Percentiles rank a stretch among this genome's conserved stretches.
Conservation (phyloP, 92 coral and sea anemone species). For the Pocillopora meandrina region DNA sequence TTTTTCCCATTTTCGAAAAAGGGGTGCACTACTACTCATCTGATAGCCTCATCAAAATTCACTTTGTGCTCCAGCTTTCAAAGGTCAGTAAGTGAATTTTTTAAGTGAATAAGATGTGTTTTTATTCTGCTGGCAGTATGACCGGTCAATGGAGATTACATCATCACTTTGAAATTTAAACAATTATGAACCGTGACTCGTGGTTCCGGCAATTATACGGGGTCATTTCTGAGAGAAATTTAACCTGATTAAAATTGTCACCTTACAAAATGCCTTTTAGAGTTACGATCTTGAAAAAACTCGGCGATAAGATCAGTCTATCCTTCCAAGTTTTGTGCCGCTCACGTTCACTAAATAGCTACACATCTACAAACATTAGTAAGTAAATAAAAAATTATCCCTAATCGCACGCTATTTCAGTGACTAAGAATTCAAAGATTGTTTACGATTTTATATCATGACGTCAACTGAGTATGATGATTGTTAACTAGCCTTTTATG, state of each 20-base stretch:
- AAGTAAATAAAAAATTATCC: too few species aligned
- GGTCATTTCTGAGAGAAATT: background rate
- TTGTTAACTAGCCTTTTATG: background rate
- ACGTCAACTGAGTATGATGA: background rate
- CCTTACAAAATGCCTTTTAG: too few species aligned
- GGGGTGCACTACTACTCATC: too few species aligned
- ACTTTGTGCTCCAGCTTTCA: background rate
- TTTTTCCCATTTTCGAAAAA: background rate
- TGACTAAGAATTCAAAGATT: background rate
- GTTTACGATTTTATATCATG: background rate
- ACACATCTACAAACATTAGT: too few species aligned
- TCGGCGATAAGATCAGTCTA: too few species aligned
- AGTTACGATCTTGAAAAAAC: too few species aligned
- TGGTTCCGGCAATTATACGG: background rate
- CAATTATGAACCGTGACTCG: background rate
- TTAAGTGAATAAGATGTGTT: background rate
- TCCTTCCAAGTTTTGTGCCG: too few species aligned
- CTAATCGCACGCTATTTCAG: too few species aligned
- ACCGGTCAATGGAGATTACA: background rate
- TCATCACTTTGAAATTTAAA: background rate
- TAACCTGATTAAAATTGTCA: background rate
- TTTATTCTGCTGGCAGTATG: background rate
- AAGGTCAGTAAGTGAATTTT: too few species aligned
- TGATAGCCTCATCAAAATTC: background rate
- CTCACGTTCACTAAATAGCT: too few species aligned